Evolutionary conservation across 2,888 invertebrate genomes (phyloP).

Genomic region (Mesorhabditis sp.): DNA sequence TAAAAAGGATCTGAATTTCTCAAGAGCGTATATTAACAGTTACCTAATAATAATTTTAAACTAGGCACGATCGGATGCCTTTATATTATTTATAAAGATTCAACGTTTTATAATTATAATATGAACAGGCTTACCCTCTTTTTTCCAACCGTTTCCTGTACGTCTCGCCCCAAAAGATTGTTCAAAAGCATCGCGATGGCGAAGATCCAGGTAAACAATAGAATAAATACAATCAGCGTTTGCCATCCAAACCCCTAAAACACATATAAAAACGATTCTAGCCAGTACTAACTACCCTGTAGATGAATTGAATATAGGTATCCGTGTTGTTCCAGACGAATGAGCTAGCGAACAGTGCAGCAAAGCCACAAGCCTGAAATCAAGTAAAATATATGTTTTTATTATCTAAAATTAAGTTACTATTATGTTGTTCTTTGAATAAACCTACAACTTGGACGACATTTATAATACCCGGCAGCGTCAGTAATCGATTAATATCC

Average conservation of each 20-base stretch:
- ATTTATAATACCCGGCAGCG: conserved; percentile 37
- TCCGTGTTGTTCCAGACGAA: conserved; percentile 39
- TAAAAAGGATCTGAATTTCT: too few relatives aligned
- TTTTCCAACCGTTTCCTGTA: conserved; percentile 37
- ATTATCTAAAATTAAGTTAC: background rate
- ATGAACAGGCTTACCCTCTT: conserved; percentile 21
- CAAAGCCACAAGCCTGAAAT: conserved; percentile 22
- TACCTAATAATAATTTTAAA: background rate
- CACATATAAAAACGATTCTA: background rate
- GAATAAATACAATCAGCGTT: conserved; percentile 31
- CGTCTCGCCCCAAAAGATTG: conserved; percentile 34
- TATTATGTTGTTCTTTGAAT: background rate
- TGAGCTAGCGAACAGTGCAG: conserved; percentile 38
- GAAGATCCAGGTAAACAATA: conserved; percentile 40
- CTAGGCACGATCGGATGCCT: background rate
- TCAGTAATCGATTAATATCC: conserved; percentile 36
- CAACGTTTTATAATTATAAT: background rate
- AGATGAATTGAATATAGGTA: conserved; percentile 39
- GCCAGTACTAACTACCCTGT: conserved; percentile 18
- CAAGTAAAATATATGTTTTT: conserved; percentile 3
- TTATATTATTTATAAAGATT: background rate
- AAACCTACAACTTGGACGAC: conserved; percentile 31
- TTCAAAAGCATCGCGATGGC: conserved; percentile 30
- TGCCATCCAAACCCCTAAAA: conserved; percentile 40
- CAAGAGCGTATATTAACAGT: too few relatives aligned